phyloP scores from a whole-genome alignment of 1,140 invertebrate species.

The Anoplophora glabripennis region DNA sequence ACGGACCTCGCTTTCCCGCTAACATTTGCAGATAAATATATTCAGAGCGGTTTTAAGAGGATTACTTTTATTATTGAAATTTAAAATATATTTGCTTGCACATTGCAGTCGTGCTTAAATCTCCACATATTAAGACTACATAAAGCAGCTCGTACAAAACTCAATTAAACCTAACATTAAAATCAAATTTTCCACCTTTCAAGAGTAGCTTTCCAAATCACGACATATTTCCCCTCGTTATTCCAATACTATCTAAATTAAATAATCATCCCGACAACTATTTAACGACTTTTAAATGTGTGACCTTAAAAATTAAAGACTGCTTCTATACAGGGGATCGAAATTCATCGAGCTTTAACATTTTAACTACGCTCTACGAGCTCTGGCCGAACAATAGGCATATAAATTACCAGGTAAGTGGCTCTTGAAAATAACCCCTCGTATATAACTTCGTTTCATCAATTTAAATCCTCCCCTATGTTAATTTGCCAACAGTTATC shows the following conservation, averaged over 20 bases:
- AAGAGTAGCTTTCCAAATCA: no score
- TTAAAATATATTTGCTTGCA: no score
- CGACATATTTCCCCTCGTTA: conserved; percentile 6
- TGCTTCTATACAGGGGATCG: no score
- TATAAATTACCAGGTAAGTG: conserved; percentile 28
- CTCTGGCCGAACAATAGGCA: not conserved
- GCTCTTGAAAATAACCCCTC: conserved; percentile 23
- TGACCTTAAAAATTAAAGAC: not conserved
- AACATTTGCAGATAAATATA: conserved; percentile 16
- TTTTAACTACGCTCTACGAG: not conserved
- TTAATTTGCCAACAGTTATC: conserved; percentile 21
- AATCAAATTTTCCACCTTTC: no score
- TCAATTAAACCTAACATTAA: no score
- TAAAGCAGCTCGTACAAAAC: no score
- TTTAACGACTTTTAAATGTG: conserved; percentile 8
- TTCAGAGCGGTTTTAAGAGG: conserved; percentile 9
- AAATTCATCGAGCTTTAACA: not conserved
- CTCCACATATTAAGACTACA: no score
- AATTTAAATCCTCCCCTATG: conserved; percentile 24
- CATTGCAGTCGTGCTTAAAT: no score
- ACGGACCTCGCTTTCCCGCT: conserved; percentile 9
- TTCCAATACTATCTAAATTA: conserved; percentile 8
- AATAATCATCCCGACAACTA: conserved; percentile 16
- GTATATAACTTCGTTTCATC: conserved; percentile 26
- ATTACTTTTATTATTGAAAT: not conserved